Base-by-base conservation (phyloP, 92 coral and sea anemone species). In the Bergia sp. region DNA sequence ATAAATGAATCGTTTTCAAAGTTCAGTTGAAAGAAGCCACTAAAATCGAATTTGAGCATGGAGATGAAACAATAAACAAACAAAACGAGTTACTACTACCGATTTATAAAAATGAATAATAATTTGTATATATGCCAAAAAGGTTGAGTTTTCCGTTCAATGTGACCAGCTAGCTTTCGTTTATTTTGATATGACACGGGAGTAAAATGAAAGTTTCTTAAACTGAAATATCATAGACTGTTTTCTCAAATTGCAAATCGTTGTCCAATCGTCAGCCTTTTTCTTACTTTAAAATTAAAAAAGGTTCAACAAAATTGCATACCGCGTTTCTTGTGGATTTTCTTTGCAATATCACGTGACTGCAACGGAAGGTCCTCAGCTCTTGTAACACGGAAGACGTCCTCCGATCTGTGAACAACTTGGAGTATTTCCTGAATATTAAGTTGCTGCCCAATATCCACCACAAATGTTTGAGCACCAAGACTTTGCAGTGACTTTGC, bases 401-500 rank as follows among this genome's bases (percentile, higher is more conserved):
- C 88, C 6, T 86, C 87, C 21, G 82, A 39, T 47, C 87, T 89
- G 42, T 80, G 76, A 74, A 83, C 91, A 76, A 75, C 66, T 1
- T 76, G 64, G 23, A 55, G 13, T 2, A 89, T 21, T 75, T 89
- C 91, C 23, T 82, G 76, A 18, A 80, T 45, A 82, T 89, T 88
- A 83, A 76, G 83, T 58, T 10, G 65, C 37, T 87, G 73, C n/a
- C 89, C 91, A 76, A 91, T 66, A 20, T 80, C 86, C 29, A 91
- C 90, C 53, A 88, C 91, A 76, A 87, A 91, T 47, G 84, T 77
- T 57, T 89, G 91, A 75, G 82, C 91, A 40, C 91, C 91, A 40
- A 61, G 82, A 45, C 74, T 79, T 38, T 80, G 85, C 82, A 91
- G 37, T 18, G 89, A 76, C 84, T 91, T 82, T 9, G 76, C 75